These are phyloP conservation scores for Leptogaster cylindrica DNA, from an alignment of 2,888 invertebrate genomes.

Conservation along the genomic window DNA sequence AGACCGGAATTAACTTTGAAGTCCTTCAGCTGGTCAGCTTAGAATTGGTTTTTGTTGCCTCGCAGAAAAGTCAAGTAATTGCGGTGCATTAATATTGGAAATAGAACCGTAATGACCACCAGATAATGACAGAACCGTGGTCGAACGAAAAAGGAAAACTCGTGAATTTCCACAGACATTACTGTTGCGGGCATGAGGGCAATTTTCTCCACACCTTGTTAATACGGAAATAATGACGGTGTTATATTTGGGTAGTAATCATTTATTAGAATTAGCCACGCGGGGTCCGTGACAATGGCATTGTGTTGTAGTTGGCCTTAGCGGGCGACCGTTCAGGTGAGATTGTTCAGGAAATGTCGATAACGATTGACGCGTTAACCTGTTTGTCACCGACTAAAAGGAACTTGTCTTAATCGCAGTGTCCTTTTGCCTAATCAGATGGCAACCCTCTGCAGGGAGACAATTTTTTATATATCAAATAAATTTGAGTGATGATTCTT, in stretches of 20 bases:
- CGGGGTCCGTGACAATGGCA: slow-evolving; percentile 35
- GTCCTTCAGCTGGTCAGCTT: no score
- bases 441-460: not conserved
- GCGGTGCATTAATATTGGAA: slow-evolving; percentile 19
- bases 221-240: slow-evolving; percentile 65
- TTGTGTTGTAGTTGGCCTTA: slow-evolving; percentile 10
- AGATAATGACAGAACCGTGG: slow-evolving; percentile 24
- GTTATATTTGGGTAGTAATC: slow-evolving; percentile 51
- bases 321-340: slow-evolving; percentile 20
- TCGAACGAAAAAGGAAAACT: slow-evolving; percentile 17
- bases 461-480: not conserved
- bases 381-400: slow-evolving; percentile 25
- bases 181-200: slow-evolving; percentile 27
- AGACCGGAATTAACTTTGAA: no score
- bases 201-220: slow-evolving; percentile 63
- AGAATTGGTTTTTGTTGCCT: not conserved
- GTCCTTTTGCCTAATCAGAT: slow-evolving; percentile 10
- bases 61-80: slow-evolving; percentile 12
- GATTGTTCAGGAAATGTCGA: slow-evolving; percentile 27
- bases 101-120: no score
- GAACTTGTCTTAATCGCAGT: slow-evolving; percentile 2
- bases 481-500: no score
- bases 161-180: slow-evolving; percentile 15
- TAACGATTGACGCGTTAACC: slow-evolving; percentile 37
- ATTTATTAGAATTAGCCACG: slow-evolving; percentile 44